Base-by-base conservation (phyloP, 2,113 vertebrate species). In the Syrmaticus mikado region DNA sequence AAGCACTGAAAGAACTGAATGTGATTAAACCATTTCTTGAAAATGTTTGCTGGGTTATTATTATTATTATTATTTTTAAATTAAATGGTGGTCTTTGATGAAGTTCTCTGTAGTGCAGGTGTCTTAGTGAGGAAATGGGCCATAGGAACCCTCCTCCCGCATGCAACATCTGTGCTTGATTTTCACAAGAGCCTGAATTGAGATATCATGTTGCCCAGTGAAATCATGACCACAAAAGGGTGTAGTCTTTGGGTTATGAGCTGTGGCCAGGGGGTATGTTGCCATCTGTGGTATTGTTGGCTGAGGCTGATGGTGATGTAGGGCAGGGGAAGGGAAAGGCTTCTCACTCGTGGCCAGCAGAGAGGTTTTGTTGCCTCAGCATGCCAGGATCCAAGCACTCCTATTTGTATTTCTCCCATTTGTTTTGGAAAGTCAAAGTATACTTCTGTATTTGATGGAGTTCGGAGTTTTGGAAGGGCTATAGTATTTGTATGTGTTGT, bases 1-100 rank as follows among this genome's bases (percentile, higher is more conserved):
- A 79, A 94, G 94, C 81, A 89, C 87, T 72, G 89, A 85, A 96
- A 81, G 30, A 92, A 55, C 10, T 64, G 80, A 82, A 94, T 82
- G 60, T 58, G 82, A 95, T 94, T 89, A 91, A 83, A 89, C 75
- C 72, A 41, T 87, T 90, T 88, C 64, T 96, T 93, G 70, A 93
- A 90, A 78, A 81, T 16, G 13, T 64, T 77, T 82, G 21, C 67
- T 55, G 21, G 5, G 11, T 24, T 34, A 32, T 19, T 57, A 30
- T 64, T 22, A 7, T 11, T 21, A 38, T 38, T 38, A 38, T 43
- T 43, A 15, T 14, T 43, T 45, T 34, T 24, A 17, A 13, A 48
- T 82, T n/a, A 62, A 95, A 70, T 18, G 8, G 14, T 77, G 64
- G 61, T 13, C 34, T 89, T 85, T 76, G 64, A 30, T 82, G 46